Percentiles rank a stretch among this genome's conserved stretches.
Conservation (phyloP, 2,888 invertebrate genomes). For the Dione vanillae region DNA sequence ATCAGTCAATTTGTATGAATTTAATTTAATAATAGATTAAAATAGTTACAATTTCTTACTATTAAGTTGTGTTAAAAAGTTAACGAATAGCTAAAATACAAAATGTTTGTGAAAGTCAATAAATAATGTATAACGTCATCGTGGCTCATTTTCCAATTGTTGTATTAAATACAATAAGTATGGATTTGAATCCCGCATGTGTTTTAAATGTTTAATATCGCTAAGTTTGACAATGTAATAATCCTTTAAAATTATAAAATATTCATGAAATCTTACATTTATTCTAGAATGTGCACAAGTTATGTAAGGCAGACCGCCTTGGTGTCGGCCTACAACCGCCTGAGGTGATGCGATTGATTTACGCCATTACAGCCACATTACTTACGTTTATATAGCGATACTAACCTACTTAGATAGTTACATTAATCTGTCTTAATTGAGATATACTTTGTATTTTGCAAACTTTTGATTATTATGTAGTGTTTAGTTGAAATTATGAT, state of each 20-base stretch:
- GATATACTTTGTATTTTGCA: background rate
- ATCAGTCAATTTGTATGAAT: background rate
- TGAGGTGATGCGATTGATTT: constrained; percentile 32
- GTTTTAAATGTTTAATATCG: too few relatives aligned
- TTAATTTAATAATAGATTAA: background rate
- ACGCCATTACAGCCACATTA: constrained; percentile 14
- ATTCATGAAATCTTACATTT: constrained; percentile 17
- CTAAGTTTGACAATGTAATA: too few relatives aligned
- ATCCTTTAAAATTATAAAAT: too few relatives aligned
- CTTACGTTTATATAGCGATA: background rate
- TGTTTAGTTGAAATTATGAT: background rate
- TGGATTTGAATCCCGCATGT: too few relatives aligned
- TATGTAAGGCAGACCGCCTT: constrained; percentile 39
- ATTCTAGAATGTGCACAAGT: constrained; percentile 37
- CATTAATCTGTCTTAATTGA: background rate
- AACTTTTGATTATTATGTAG: background rate
- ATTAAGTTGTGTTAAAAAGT: background rate
- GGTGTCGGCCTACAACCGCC: constrained; percentile 34
- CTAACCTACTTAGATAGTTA: constrained; percentile 18
- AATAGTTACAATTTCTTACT: too few relatives aligned
- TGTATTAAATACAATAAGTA: too few relatives aligned
- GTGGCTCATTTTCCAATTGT: too few relatives aligned
- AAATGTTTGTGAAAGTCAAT: background rate
- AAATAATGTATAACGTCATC: too few relatives aligned
- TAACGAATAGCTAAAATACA: background rate